These are phyloP conservation scores for Syrphus vitripennis DNA, from an alignment of 2,888 invertebrate species.

Conservation along the genomic window DNA sequence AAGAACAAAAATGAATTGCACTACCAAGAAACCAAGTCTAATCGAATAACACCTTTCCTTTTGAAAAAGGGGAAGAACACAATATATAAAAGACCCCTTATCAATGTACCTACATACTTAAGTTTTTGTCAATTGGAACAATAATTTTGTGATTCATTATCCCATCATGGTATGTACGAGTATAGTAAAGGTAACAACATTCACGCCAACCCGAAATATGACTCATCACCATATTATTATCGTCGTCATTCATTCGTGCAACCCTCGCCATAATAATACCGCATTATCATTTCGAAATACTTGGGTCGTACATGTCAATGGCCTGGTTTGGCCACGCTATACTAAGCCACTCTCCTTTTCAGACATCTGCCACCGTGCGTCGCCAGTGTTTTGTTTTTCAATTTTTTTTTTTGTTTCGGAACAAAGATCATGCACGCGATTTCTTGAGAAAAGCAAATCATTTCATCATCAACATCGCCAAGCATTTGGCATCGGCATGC, in stretches of 20 bases:
- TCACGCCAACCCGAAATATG: not conserved
- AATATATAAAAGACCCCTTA: not conserved
- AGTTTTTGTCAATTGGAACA: not conserved
- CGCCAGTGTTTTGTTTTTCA: not conserved
- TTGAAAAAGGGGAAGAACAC: not conserved
- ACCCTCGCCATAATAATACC: not conserved
- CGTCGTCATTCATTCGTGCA: constrained; percentile 9
- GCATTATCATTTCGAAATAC: constrained; percentile 12
- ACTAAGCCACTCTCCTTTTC: not conserved
- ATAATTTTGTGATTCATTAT: constrained; percentile 25
- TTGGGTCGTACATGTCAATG: not conserved
- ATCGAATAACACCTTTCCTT: not conserved
- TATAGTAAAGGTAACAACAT: not conserved
- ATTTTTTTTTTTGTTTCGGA: constrained; percentile 21
- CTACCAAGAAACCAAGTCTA: not conserved
- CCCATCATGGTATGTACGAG: constrained; percentile 1
- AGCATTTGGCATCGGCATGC: constrained; percentile 29
- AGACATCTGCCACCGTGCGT: constrained; percentile 11
- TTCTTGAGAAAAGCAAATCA: constrained; percentile 68
- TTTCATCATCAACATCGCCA: constrained; percentile 53
- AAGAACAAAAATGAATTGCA: not conserved
- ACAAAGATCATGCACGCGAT: constrained; percentile 63
- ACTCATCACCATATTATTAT: constrained; percentile 14
- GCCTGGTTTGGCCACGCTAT: not conserved
- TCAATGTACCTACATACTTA: no score